Conservation (phyloP, 2,888 invertebrate genomes). For the Chesias legatella region DNA sequence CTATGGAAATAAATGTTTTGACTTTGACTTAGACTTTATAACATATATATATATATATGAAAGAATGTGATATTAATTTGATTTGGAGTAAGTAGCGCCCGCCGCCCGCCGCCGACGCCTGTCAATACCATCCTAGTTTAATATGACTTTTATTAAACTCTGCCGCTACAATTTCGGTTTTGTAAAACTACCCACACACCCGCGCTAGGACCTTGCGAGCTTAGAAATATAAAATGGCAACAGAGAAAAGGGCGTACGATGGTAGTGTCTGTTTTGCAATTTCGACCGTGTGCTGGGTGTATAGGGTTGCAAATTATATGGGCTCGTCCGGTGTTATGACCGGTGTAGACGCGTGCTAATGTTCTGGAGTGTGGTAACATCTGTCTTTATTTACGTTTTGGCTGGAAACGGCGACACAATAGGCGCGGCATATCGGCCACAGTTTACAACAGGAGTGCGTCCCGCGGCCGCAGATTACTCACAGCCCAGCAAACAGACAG, state of each 20-base stretch:
- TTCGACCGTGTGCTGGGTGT: constrained; percentile 21
- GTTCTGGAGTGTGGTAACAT: constrained; percentile 74
- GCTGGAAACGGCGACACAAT: constrained; percentile 71
- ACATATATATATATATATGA: too few relatives aligned
- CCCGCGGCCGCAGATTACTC: constrained; percentile 35
- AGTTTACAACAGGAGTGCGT: constrained; percentile 54
- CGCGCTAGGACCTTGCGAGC: constrained; percentile 47
- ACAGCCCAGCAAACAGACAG: constrained; percentile 22
- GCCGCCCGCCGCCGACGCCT: constrained; percentile 37
- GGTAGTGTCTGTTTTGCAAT: constrained; percentile 9
- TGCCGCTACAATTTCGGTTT: constrained; percentile 64
- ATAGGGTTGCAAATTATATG: constrained; percentile 34
- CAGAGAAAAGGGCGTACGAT: constrained; percentile 26
- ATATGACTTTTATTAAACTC: constrained; percentile 75
- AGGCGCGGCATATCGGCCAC: constrained; percentile 65
- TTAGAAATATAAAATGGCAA: constrained; percentile 34
- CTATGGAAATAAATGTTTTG: too few relatives aligned
- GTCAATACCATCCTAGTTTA: constrained; percentile 67
- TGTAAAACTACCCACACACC: constrained; percentile 74
- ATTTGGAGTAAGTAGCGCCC: constrained; percentile 15
- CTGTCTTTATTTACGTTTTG: constrained; percentile 79
- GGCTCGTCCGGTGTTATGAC: constrained; percentile 23
- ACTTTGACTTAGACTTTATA: too few relatives aligned
- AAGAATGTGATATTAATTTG: constrained; percentile 6
- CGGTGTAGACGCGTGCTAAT: constrained; percentile 34